Evolutionary conservation across 2,888 invertebrate genomes (phyloP), one percentile per base, ranked within the genome.

Genomic region (Tigriopus californicus): DNA sequence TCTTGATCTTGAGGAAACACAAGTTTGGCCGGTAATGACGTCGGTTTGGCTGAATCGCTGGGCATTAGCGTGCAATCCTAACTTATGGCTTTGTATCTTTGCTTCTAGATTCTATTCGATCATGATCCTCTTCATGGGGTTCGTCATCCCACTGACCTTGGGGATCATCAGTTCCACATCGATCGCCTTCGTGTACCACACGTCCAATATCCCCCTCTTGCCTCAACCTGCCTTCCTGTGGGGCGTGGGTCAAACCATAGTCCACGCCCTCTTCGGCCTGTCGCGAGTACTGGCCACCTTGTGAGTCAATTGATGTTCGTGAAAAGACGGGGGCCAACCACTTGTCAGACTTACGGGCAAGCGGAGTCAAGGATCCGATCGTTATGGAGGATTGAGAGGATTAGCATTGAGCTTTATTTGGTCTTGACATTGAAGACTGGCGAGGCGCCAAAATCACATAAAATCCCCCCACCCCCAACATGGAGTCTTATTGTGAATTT

Each of bases 191-290:
- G 90, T 94, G 64, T 94, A 92, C 73, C 79, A 86, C 67, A 87
- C 90, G 63, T 86, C 90, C 58, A 83, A 82, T 70, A 77, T 88
- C 69, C 80, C 82, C 67, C 90, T 94, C 90, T 81, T 83, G 62
- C 86, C 89, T 47, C 79, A 90, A 62, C 88, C 91, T 72, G 91
- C 92, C 58, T 79, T 92, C 73, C 78, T 92, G 65, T 94, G 91
- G 88, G 94, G 94, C 60, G 82, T 90, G 58, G 92, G 91, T 63
- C 92, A 92, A 74, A 94, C 94, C 59, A 76, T 88, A 63, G 74
- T 89, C 51, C 84, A 88, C 54, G 86, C 86, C 64, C 85, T 88
- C 65, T 81, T 94, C 67, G 92, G 92, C 61, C 91, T 90, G 70
- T 89, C 90, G 62, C 79, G 92, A 70, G 88, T 94, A 66, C 76